phyloP scores from a whole-genome alignment of 2,113 vertebrate genomes.

The Coptodon bakossiorum region DNA sequence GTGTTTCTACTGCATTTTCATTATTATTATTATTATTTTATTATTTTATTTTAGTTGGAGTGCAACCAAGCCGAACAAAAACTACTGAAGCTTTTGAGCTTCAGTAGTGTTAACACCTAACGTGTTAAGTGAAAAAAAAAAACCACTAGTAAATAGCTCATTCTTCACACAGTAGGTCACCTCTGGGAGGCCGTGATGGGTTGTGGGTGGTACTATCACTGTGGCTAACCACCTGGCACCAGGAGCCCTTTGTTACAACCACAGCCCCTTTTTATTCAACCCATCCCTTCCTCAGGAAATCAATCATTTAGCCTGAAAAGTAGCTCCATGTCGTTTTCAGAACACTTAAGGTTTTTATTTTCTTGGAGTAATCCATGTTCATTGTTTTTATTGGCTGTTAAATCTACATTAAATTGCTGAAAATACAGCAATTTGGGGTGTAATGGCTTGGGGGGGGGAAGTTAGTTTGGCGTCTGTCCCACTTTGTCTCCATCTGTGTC shows the following conservation, averaged over 20 bases:
- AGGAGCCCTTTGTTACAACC: conserved; percentile 18
- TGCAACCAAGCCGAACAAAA: not conserved
- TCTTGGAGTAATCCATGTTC: not conserved
- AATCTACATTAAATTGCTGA: not conserved
- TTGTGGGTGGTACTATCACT: not conserved
- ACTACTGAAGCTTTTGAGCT: not conserved
- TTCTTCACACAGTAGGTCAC: not conserved
- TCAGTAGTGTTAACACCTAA: too few relatives aligned
- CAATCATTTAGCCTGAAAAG: not conserved
- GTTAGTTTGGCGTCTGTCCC: not conserved
- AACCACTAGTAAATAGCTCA: not conserved
- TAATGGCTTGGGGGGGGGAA: not conserved
- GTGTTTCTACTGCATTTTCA: not conserved
- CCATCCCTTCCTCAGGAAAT: conserved; percentile 42
- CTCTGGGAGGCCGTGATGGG: not conserved
- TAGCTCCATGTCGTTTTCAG: not conserved
- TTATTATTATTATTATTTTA: not conserved
- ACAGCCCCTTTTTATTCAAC: not conserved
- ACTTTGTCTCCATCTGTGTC: conserved; percentile 8
- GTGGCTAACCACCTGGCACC: conserved; percentile 22
- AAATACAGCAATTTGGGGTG: not conserved
- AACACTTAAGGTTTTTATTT: not conserved
- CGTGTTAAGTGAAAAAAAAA: not conserved
- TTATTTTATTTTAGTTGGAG: not conserved
- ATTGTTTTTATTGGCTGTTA: conserved; percentile 23